These are phyloP conservation scores for Aphis craccivora DNA, from an alignment of 1,140 invertebrate genomes.

Conservation along the genomic window DNA sequence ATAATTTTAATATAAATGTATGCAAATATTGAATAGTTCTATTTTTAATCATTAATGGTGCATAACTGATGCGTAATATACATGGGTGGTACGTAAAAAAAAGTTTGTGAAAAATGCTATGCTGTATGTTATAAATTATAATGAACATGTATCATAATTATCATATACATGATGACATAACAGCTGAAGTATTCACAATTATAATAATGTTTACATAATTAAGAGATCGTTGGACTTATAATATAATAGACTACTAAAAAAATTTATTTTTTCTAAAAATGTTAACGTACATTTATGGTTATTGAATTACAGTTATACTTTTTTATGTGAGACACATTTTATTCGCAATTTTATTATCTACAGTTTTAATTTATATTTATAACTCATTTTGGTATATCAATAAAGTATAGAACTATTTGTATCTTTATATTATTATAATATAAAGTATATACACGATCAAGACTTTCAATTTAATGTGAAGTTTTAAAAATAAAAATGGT, in stretches of 20 bases:
- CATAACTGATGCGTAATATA: too few species aligned
- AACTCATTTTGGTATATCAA: background rate
- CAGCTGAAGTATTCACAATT: background rate
- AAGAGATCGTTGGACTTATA: background rate
- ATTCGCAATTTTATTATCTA: background rate
- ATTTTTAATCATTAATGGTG: too few species aligned
- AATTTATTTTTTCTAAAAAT: background rate
- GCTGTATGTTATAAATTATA: too few species aligned
- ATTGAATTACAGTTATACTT: background rate
- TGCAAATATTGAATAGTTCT: too few species aligned
- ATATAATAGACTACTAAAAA: background rate
- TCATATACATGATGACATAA: background rate
- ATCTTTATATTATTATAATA: background rate
- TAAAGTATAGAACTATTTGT: background rate
- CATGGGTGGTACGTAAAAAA: too few species aligned
- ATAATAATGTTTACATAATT: background rate
- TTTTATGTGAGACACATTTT: constrained; percentile 9
- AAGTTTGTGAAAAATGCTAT: too few species aligned
- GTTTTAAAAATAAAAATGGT: background rate
- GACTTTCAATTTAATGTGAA: background rate
- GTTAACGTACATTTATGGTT: background rate
- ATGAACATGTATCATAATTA: background rate
- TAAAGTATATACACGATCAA: background rate
- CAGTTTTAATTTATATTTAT: constrained; percentile 15
- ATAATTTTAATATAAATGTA: too few species aligned